Conservation (phyloP, 2,888 invertebrate species). For the Sminthurides aquaticus region DNA sequence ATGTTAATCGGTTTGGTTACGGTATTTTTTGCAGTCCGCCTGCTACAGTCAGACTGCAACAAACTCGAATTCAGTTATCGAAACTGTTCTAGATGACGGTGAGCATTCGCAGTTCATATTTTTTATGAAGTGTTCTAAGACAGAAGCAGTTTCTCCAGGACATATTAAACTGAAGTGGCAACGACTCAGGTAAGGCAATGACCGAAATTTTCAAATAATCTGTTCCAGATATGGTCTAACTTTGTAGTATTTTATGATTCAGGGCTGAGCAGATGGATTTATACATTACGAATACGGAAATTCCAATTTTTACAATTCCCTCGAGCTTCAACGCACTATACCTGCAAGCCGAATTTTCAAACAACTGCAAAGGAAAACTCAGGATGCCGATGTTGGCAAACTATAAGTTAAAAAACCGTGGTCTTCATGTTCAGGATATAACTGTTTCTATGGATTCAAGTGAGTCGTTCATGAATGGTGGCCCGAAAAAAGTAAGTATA, state of each 20-base stretch:
- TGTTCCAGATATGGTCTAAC: background rate
- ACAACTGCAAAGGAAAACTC: constrained; percentile 29
- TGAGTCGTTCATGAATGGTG: constrained; percentile 91
- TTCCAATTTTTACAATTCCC: constrained; percentile 24
- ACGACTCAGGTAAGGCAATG: constrained; percentile 7
- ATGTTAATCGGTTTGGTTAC: too few relatives aligned
- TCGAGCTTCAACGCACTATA: constrained; percentile 13
- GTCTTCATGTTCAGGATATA: constrained; percentile 62
- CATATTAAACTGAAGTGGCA: constrained; percentile 28
- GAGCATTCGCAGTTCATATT: constrained; percentile 16
- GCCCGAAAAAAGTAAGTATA: constrained; percentile 71
- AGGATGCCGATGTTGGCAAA: constrained; percentile 57
- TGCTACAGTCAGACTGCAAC: background rate
- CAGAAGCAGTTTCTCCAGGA: constrained; percentile 17
- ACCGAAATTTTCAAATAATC: background rate
- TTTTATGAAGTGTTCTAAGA: constrained; percentile 5
- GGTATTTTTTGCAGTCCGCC: too few relatives aligned
- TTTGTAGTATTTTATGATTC: constrained; percentile 6
- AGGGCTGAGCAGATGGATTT: constrained; percentile 6
- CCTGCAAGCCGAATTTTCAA: constrained; percentile 31
- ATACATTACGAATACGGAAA: constrained; percentile 17
- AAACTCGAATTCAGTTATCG: background rate
- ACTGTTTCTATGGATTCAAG: constrained; percentile 69
- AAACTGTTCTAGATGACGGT: constrained; percentile 13
- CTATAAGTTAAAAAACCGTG: constrained; percentile 66